A percentile compares a stretch with the other conserved stretches of the same genome.
phyloP scores from a whole-genome alignment of 2,888 invertebrate species.

The Penaeus monodon region DNA sequence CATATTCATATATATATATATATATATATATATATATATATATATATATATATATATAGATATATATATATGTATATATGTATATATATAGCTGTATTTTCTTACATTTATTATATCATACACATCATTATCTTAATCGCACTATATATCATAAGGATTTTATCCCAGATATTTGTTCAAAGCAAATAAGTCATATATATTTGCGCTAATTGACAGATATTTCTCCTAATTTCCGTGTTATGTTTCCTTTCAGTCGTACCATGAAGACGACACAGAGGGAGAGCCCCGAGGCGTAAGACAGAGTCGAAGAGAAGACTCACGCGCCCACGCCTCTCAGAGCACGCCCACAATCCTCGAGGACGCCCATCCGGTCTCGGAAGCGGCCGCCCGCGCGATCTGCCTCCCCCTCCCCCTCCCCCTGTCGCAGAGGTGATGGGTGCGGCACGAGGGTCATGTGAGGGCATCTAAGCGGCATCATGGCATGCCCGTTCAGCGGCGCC shows the following conservation, averaged over 20 bases:
- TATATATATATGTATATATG: no score
- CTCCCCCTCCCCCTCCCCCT: neutral
- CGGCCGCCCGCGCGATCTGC: neutral
- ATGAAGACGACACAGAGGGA: no score
- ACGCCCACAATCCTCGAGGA: neutral
- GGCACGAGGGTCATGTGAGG: conserved; percentile 12
- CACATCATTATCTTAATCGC: no score
- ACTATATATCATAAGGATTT: neutral
- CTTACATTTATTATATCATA: no score
- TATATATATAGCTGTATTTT: no score
- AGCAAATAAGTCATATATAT: neutral
- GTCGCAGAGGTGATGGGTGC: neutral
- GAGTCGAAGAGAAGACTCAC: no score
- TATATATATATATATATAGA: no score
- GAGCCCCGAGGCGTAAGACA: no score
- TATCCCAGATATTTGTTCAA: neutral
- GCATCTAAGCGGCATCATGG: conserved; percentile 21
- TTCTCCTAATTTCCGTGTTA: neutral
- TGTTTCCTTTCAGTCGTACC: neutral
- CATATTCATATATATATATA: no score
- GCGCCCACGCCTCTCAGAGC: neutral
- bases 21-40: no score
- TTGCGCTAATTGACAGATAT: neutral
- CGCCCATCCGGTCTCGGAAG: neutral
- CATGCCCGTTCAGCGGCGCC: conserved; percentile 49